These are phyloP conservation scores for Heteromyza rotundicornis DNA, from an alignment of 2,888 invertebrate genomes.

Conservation along the genomic window DNA sequence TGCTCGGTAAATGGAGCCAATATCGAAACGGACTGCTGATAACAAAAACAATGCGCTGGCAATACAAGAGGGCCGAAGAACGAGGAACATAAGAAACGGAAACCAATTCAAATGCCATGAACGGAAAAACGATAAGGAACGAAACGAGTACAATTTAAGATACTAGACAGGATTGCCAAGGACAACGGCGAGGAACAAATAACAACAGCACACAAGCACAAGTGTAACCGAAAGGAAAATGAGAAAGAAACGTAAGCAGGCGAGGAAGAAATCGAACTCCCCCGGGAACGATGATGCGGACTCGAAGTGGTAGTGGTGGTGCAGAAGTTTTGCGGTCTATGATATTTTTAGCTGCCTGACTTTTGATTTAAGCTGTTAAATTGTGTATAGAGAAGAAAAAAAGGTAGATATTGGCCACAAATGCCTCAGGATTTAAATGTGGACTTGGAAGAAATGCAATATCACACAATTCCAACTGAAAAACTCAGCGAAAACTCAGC, in stretches of 20 bases:
- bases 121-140: background rate
- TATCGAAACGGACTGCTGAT: background rate
- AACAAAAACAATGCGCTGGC: background rate
- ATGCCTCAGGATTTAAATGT: background rate
- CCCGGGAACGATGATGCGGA: background rate
- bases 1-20: background rate
- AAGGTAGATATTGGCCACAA: background rate
- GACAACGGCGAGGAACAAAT: background rate
- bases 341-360: constrained; percentile 2
- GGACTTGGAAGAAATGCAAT: too few relatives aligned
- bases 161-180: background rate
- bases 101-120: constrained; percentile 1
- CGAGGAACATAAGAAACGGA: background rate
- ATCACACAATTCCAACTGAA: too few relatives aligned
- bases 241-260: too few relatives aligned
- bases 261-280: background rate
- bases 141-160: background rate
- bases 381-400: background rate
- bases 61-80: background rate
- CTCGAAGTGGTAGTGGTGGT: background rate
- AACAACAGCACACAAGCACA: background rate
- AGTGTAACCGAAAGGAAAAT: too few relatives aligned
- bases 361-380: background rate
- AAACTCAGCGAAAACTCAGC: too few relatives aligned
- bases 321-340: background rate